A percentile compares a stretch with the other conserved stretches of the same genome.
phyloP scores from a whole-genome alignment of 2,888 invertebrate species.

The Andrena flavipes region DNA sequence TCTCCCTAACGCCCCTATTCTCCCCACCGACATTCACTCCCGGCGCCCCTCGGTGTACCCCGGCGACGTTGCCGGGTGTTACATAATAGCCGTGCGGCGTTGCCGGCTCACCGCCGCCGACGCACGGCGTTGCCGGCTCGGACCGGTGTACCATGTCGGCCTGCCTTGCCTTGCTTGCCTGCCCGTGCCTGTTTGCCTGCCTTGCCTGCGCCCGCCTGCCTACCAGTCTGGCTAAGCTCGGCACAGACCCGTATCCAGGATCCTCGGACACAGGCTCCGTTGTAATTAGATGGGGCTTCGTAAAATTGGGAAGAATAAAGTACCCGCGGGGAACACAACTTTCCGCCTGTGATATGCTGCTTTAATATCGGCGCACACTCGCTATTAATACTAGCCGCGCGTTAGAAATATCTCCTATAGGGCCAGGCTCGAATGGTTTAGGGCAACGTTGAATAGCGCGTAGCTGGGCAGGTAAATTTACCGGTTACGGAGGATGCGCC shows the following conservation, averaged over 20 bases:
- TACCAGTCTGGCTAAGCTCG: constrained; percentile 45
- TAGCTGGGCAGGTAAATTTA: not conserved
- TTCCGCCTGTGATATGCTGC: not conserved
- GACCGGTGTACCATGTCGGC: constrained; percentile 69
- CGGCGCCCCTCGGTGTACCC: constrained; percentile 68
- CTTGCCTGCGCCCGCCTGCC: constrained; percentile 29
- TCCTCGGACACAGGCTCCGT: constrained; percentile 13
- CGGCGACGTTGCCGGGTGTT: constrained; percentile 83
- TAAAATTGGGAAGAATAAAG: constrained; percentile 11
- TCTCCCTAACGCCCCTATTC: constrained; percentile 59
- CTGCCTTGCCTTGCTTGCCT: constrained; percentile 25
- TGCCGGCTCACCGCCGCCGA: constrained; percentile 73
- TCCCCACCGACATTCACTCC: constrained; percentile 66
- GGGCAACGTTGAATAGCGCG: not conserved
- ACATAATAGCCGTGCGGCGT: constrained; percentile 82
- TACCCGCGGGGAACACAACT: not conserved
- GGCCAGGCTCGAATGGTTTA: not conserved
- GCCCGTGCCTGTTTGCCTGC: constrained; percentile 30
- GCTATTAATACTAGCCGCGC: constrained; percentile 7
- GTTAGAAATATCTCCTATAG: not conserved
- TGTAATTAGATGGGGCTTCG: constrained; percentile 25
- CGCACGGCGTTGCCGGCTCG: constrained; percentile 67
- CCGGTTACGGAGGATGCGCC: not conserved
- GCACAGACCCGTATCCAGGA: constrained; percentile 23
- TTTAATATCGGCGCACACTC: constrained; percentile 1